A percentile compares a stretch with the other conserved stretches of the same genome.
Evolutionary conservation across 2,888 invertebrate genomes (phyloP).

Genomic region (Lissocephala sabroskyi): DNA sequence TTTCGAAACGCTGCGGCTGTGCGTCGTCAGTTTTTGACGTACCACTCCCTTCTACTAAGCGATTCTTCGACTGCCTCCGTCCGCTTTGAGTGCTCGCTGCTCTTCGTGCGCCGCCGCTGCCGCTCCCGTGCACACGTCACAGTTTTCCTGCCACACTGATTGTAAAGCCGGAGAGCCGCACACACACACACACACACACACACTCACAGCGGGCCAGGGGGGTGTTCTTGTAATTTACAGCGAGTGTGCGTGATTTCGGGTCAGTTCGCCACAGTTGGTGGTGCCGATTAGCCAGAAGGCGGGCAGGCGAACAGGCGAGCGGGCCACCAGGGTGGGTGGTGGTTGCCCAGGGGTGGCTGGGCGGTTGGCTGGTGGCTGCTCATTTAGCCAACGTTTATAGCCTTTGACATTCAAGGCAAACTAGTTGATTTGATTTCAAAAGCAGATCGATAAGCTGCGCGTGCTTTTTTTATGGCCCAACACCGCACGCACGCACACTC

Average conservation of each 20-base stretch:
- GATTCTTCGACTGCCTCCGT: too few species aligned
- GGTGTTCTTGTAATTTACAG: slow-evolving; percentile 52
- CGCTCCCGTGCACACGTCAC: slow-evolving; percentile 39
- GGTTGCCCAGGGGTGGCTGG: too few species aligned
- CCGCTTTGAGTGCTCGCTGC: slow-evolving; percentile 14
- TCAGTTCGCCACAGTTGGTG: slow-evolving; percentile 16
- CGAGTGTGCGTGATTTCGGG: slow-evolving; percentile 60
- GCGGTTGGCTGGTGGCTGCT: too few species aligned
- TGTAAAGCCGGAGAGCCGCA: background rate
- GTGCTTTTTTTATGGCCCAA: background rate
- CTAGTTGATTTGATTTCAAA: too few species aligned
- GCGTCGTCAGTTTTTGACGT: slow-evolving; percentile 72
- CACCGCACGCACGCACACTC: too few species aligned
- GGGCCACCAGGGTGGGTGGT: too few species aligned
- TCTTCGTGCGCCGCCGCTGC: slow-evolving; percentile 25
- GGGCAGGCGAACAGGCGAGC: too few species aligned
- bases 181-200: slow-evolving; percentile 9
- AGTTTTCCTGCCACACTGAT: slow-evolving; percentile 29
- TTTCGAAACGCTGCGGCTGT: slow-evolving; percentile 63
- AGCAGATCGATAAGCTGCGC: background rate
- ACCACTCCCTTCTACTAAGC: slow-evolving; percentile 73
- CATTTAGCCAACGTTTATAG: too few species aligned
- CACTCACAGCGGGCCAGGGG: too few species aligned
- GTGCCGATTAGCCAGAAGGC: too few species aligned
- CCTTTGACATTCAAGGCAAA: too few species aligned